Evolutionary conservation across 2,797 vertebrate genomes (phyloP).

Genomic region (Pseudochirops corinnae): DNA sequence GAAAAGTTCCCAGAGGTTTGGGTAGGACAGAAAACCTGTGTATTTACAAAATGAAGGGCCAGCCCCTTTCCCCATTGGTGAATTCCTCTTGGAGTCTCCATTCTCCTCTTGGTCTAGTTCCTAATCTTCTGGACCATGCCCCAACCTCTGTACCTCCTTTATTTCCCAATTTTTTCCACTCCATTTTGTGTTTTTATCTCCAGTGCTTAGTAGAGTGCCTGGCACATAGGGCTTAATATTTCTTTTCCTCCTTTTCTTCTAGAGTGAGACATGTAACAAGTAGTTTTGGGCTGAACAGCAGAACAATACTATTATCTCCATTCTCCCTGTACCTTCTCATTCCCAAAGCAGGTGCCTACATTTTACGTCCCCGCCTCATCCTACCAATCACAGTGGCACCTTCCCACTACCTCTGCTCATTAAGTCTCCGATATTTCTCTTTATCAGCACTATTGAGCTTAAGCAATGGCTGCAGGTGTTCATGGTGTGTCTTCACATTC

Average conservation of each 20-base stretch:
- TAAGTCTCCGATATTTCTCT: slow-evolving; percentile 97
- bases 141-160: neutral
- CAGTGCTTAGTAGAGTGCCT: neutral
- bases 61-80: neutral
- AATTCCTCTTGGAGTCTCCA: neutral
- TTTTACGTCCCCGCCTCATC: neutral
- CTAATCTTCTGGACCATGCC: neutral
- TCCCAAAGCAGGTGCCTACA: neutral
- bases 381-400: neutral
- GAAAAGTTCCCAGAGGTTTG: rapidly evolving
- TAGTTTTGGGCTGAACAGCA: neutral
- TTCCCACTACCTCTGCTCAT: slow-evolving; percentile 93
- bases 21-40: neutral
- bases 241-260: neutral
- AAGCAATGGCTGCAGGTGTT: slow-evolving; percentile 93
- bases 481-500: slow-evolving; percentile 97
- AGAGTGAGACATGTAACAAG: neutral
- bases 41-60: neutral
- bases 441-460: slow-evolving; percentile 94
- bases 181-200: neutral
- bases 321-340: neutral
- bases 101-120: neutral
- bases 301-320: neutral
- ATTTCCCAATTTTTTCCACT: neutral
- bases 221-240: neutral